Percentiles rank a stretch among this genome's conserved stretches.
Conservation (phyloP, 1,140 invertebrate genomes). For the Sinella curviseta region DNA sequence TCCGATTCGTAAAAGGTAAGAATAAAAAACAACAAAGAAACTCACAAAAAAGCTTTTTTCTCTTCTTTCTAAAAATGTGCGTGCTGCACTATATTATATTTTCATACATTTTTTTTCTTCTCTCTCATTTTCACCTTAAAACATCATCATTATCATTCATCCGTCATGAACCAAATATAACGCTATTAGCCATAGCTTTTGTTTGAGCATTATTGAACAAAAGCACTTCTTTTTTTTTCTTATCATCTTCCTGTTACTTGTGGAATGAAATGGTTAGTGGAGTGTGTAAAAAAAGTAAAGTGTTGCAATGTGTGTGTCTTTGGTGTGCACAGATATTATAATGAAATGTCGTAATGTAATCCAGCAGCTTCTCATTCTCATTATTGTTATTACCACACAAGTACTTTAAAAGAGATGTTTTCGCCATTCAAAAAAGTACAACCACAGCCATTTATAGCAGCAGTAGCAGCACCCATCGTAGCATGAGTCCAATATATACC, state of each 20-base stretch:
- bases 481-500: too few relatives aligned
- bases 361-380: neutral
- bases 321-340: too few relatives aligned
- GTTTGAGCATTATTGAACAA: too few relatives aligned
- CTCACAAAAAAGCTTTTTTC: neutral
- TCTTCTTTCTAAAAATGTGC: neutral
- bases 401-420: neutral
- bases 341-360: neutral
- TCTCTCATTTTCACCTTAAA: neutral
- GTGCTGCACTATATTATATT: neutral
- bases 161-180: too few relatives aligned
- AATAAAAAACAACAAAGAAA: neutral
- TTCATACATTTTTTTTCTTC: neutral
- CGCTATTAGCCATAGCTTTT: too few relatives aligned
- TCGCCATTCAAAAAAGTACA: neutral
- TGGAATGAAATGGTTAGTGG: neutral
- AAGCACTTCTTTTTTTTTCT: neutral
- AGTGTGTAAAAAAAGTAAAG: neutral
- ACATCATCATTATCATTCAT: too few relatives aligned
- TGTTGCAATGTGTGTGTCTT: too few relatives aligned
- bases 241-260: neutral
- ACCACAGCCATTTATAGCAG: too few relatives aligned
- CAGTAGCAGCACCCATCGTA: neutral
- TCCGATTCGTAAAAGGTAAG: conserved; percentile 48
- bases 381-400: neutral